Conservation (phyloP, 2,888 invertebrate genomes). For the Tricholauxania praeusta region DNA sequence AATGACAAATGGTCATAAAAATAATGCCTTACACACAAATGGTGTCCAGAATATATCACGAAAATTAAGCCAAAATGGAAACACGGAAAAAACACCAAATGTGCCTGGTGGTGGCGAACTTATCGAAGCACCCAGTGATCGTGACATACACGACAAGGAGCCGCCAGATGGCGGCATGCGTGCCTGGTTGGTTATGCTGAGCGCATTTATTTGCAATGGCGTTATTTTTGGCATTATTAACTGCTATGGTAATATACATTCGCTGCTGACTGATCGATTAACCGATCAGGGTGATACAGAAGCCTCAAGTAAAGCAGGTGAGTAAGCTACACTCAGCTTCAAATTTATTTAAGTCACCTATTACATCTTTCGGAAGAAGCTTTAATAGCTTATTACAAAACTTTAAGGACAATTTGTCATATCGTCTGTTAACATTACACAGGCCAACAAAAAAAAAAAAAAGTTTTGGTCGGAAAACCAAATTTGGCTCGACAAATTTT, state of each 20-base stretch:
- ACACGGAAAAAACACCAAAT: neutral
- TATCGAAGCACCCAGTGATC: slow-evolving; percentile 60
- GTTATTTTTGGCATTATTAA: slow-evolving; percentile 92
- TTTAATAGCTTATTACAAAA: too few species aligned
- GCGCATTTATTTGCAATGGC: slow-evolving; percentile 90
- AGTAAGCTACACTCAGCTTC: slow-evolving; percentile 62
- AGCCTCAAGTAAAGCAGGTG: slow-evolving; percentile 86
- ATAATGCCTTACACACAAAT: neutral
- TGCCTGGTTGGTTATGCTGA: slow-evolving; percentile 85
- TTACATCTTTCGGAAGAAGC: neutral
- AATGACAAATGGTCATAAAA: neutral
- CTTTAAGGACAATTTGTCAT: too few species aligned
- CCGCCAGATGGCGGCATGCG: slow-evolving; percentile 80
- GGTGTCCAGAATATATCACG: slow-evolving; percentile 18
- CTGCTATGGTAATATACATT: slow-evolving; percentile 85
- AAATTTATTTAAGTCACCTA: neutral
- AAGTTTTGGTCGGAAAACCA: too few species aligned
- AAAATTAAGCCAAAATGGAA: slow-evolving; percentile 17
- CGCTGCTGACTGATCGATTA: slow-evolving; percentile 76
- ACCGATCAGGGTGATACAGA: slow-evolving; percentile 75
- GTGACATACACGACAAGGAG: slow-evolving; percentile 62
- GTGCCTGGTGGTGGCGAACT: slow-evolving; percentile 48
- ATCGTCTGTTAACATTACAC: too few species aligned
- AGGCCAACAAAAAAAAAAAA: too few species aligned
- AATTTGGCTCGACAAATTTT: too few species aligned